These are phyloP conservation scores for Furcula furcula DNA, from an alignment of 2,888 invertebrate species.

Conservation along the genomic window DNA sequence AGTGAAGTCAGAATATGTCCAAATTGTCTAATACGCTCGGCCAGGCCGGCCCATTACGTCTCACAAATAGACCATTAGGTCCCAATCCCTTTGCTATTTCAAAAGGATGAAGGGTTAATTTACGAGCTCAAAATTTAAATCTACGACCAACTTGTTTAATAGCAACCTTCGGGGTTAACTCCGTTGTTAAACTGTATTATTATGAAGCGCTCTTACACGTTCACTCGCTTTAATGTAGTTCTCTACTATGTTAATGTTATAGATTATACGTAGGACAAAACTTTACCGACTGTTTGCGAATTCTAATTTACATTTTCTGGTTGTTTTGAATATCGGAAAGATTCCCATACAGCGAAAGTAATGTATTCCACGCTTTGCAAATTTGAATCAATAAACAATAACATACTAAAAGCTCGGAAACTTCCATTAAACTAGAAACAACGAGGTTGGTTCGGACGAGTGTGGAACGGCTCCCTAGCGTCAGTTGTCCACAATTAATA, in stretches of 20 bases:
- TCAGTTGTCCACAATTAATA: slow-evolving; percentile 76
- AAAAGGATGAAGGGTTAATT: slow-evolving; percentile 81
- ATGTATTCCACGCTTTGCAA: slow-evolving; percentile 27
- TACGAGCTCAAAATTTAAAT: slow-evolving; percentile 81
- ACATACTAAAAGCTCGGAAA: slow-evolving; percentile 39
- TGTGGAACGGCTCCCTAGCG: slow-evolving; percentile 53
- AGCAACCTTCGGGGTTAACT: slow-evolving; percentile 71
- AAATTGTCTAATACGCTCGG: slow-evolving; percentile 74
- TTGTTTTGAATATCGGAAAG: background rate
- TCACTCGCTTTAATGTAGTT: slow-evolving; percentile 32
- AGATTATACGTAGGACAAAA: slow-evolving; percentile 31
- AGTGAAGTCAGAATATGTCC: slow-evolving; percentile 69
- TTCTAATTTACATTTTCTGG: slow-evolving; percentile 28
- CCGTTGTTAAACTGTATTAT: slow-evolving; percentile 71
- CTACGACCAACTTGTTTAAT: slow-evolving; percentile 77
- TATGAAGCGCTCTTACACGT: slow-evolving; percentile 52
- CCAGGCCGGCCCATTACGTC: slow-evolving; percentile 74
- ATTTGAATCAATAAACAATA: slow-evolving; percentile 51
- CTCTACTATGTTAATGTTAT: slow-evolving; percentile 27
- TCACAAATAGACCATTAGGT: slow-evolving; percentile 81
- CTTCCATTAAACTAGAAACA: slow-evolving; percentile 62
- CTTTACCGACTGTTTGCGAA: slow-evolving; percentile 26
- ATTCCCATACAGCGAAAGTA: slow-evolving; percentile 9
- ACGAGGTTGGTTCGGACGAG: slow-evolving; percentile 36
- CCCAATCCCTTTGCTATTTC: slow-evolving; percentile 80